Evolutionary conservation across 2,113 vertebrate genomes (phyloP).

Genomic region (Pyxicephalus adspersus): DNA sequence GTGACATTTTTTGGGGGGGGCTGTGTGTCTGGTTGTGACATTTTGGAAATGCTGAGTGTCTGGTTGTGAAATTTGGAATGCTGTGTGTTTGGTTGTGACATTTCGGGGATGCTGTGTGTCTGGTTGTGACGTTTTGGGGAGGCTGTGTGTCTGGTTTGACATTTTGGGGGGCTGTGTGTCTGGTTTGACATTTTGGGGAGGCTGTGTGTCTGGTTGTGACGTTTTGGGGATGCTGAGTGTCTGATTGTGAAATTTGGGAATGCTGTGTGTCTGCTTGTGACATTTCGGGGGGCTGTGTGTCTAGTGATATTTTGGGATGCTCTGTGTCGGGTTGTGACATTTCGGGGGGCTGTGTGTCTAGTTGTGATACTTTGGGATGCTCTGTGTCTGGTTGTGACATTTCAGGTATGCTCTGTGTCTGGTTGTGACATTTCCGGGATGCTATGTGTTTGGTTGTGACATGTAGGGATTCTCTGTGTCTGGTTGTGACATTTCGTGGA

Average conservation of each 20-base stretch:
- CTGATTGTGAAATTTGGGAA: background rate
- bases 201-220: background rate
- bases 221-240: background rate
- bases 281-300: background rate
- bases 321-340: background rate
- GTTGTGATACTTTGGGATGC: background rate
- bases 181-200: conserved; percentile 13
- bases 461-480: conserved; percentile 3
- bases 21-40: background rate
- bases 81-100: too few relatives aligned
- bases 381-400: background rate
- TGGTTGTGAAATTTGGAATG: too few relatives aligned
- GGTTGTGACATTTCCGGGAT: background rate
- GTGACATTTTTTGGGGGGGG: background rate
- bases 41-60: background rate
- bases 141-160: background rate
- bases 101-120: too few relatives aligned
- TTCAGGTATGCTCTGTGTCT: background rate
- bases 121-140: too few relatives aligned
- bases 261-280: conserved; percentile 2
- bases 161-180: background rate
- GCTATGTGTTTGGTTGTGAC: background rate
- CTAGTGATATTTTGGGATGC: background rate
- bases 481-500: background rate
- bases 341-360: background rate